Evolutionary conservation across 2,888 invertebrate genomes (phyloP), one percentile per base, ranked within the genome.

Genomic region (Agriotes lineatus): DNA sequence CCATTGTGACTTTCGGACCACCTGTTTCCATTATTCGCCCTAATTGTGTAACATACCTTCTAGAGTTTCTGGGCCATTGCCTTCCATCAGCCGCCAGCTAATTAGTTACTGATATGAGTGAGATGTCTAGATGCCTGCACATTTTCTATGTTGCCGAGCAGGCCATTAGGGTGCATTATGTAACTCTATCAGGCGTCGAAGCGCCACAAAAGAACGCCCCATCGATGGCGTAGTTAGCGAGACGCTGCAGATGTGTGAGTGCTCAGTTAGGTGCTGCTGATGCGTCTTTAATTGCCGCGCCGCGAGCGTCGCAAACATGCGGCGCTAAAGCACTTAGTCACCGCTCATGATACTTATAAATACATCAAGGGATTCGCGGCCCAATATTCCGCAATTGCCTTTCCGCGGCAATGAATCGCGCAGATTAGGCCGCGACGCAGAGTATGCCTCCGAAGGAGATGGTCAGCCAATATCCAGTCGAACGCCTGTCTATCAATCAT

Each of bases 401-500:
- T 57, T 57, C 64, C 44, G 35, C 57, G 22, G 45, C 59, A 67
- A 70, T 67, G 67, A 67, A 67, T 67, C 60, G 67, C 35, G 25
- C 45, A 61, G 54, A 67, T 70, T 64, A 67, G 58, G 60, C 30
- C 33, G 33, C 33, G 30, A 48, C 48, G 52, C 16, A 30, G 6
- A 33, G 33, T 16, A 52, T 52, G 48, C 48, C 52, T n/a, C n/a
- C n/a, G n/a, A n/a, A n/a, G n/a, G 52, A 67, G 45, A 66, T 67
- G 74, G 73, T 73, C 71, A 72, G 56, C 60, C 73, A 62, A 73
- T 74, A 75, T 73, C 59, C 59, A 60, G 30, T 35, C 72, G 54
- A 62, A 73, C 72, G 72, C 67, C 63, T 74, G 73, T 78, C 79
- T 74, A 79, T 80, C 80, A 79, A 80, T 80, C 80, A 79, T 77